phyloP scores from a whole-genome alignment of 37 sponge, comb jelly and placozoan species.

The Geodia barretti region DNA sequence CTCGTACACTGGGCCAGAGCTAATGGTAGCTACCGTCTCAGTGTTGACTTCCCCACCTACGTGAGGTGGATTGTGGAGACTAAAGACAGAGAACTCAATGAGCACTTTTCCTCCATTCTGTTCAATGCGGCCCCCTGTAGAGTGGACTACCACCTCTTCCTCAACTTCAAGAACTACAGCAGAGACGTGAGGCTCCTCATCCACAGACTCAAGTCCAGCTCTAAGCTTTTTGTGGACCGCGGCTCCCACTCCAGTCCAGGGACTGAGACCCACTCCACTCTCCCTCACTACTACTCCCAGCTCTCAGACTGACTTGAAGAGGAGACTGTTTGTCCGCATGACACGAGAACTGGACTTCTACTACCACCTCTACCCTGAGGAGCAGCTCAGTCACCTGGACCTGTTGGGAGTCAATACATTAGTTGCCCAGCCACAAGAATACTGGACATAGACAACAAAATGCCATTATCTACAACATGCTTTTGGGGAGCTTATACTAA shows the following conservation, averaged over 20 bases:
- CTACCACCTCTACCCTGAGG: conserved; percentile 39
- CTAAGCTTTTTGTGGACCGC: background rate
- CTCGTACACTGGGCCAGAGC: background rate
- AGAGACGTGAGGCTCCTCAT: conserved; percentile 10
- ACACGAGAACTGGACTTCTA: conserved; percentile 38
- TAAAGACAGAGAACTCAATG: conserved; percentile 25
- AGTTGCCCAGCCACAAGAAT: no score
- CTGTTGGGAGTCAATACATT: background rate
- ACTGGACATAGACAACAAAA: no score
- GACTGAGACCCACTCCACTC: background rate
- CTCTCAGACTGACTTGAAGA: conserved; percentile 14
- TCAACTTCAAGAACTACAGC: conserved; percentile 32
- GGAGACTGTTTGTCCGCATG: conserved; percentile 10
- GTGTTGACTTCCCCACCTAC: conserved; percentile 23
- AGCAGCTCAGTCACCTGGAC: background rate
- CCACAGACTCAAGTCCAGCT: background rate
- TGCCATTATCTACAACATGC: no score
- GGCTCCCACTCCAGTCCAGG: background rate
- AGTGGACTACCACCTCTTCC: conserved; percentile 37
- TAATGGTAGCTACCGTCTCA: background rate
- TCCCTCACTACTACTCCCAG: conserved; percentile 15
- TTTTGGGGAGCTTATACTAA: no score
- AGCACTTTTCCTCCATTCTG: conserved; percentile 41
- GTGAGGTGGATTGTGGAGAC: conserved; percentile 38
- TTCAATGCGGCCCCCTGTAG: conserved; percentile 23